Conservation (phyloP, 2,797 vertebrate species). For the Anas flavirostris region DNA sequence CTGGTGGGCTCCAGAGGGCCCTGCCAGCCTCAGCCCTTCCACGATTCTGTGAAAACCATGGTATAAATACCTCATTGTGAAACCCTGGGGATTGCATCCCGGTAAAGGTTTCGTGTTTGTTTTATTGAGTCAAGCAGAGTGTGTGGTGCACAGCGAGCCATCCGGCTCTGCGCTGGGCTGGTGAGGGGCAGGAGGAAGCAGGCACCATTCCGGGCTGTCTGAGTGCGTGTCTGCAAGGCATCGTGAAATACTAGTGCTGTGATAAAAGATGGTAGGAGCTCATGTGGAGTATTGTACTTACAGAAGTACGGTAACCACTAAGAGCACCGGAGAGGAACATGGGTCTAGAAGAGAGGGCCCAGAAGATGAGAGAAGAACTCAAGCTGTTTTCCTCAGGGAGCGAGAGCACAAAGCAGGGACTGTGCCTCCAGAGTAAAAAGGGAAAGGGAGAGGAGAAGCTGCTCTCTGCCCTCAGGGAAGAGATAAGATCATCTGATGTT, state of each 20-base stretch:
- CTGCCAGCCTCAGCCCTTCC: neutral
- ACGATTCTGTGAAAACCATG: neutral
- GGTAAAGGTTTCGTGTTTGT: neutral
- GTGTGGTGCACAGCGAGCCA: neutral
- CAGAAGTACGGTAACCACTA: neutral
- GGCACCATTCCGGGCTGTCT: fast-evolving
- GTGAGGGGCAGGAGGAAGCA: neutral
- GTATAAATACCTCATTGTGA: neutral
- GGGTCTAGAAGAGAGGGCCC: neutral
- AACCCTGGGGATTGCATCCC: neutral
- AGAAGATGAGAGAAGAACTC: neutral
- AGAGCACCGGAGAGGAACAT: neutral
- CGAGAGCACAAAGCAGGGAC: fast-evolving
- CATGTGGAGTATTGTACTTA: neutral
- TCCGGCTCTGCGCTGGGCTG: neutral
- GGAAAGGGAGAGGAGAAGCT: neutral
- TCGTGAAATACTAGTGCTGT: neutral
- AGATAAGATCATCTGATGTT: neutral
- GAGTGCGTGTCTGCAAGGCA: neutral
- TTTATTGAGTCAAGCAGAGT: neutral
- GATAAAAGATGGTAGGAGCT: neutral
- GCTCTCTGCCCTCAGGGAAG: neutral
- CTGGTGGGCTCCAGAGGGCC: neutral
- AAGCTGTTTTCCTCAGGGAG: neutral
- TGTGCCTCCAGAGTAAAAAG: neutral